A percentile compares a stretch with the other conserved stretches of the same genome.
These are phyloP conservation scores for Scrobipalpa costella DNA, from an alignment of 2,888 invertebrate species.

Conservation along the genomic window DNA sequence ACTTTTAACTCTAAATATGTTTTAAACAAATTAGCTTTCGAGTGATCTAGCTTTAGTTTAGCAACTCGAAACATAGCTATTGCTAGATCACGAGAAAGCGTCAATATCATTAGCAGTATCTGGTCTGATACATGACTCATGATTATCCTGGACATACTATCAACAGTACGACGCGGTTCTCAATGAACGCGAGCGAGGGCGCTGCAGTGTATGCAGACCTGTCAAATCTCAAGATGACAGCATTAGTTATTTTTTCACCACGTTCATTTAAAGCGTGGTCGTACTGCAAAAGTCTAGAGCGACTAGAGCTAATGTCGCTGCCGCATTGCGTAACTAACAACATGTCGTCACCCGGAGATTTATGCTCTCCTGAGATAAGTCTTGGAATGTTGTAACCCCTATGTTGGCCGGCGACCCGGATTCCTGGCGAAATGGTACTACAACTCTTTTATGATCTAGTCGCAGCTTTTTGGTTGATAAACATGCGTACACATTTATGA, in stretches of 20 bases:
- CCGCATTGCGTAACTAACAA: constrained; percentile 47
- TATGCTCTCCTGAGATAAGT: constrained; percentile 47
- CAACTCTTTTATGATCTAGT: constrained; percentile 42
- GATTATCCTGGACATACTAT: constrained; percentile 33
- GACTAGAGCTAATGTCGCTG: constrained; percentile 41
- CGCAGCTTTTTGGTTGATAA: constrained; percentile 42
- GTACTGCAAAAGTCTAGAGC: constrained; percentile 41
- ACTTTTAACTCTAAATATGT: background rate
- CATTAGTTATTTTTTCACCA: too few relatives aligned
- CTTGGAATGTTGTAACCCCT: constrained; percentile 42
- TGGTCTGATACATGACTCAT: constrained; percentile 39
- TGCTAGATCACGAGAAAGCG: constrained; percentile 4
- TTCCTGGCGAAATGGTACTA: constrained; percentile 45
- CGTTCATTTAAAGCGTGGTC: too few relatives aligned
- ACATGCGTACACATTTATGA: constrained; percentile 43
- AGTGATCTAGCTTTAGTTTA: too few relatives aligned
- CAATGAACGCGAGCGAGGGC: too few relatives aligned
- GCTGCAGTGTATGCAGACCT: too few relatives aligned
- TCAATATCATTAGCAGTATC: background rate
- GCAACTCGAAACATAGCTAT: background rate
- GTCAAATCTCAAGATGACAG: too few relatives aligned
- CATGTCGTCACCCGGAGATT: constrained; percentile 44
- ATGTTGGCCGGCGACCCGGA: constrained; percentile 41
- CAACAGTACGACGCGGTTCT: too few relatives aligned
- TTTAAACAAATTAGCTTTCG: too few relatives aligned